Evolutionary conservation across 2,888 invertebrate species (phyloP).

Genomic region (Tanypteryx hageni): DNA sequence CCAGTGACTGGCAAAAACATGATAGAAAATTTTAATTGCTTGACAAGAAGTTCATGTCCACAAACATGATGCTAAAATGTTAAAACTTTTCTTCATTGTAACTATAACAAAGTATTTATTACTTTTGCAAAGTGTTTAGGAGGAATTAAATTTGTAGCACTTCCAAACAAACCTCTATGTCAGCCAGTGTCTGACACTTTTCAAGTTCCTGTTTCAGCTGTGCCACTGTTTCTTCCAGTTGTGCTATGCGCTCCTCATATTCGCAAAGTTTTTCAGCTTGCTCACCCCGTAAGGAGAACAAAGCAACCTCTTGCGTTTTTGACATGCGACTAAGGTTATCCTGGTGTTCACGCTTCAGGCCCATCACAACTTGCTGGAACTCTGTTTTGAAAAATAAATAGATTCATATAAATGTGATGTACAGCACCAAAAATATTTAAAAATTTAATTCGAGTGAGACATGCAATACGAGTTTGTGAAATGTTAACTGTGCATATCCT

Average conservation of each 20-base stretch:
- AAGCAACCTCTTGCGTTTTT: conserved; percentile 71
- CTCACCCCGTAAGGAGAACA: conserved; percentile 73
- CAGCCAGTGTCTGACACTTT: conserved; percentile 78
- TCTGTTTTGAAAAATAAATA: conserved; percentile 69
- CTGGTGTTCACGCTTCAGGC: conserved; percentile 75
- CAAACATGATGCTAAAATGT: no score
- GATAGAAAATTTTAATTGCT: no score
- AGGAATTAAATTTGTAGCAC: neutral
- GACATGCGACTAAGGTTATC: conserved; percentile 73
- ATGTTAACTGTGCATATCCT: conserved; percentile 57
- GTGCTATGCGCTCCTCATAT: conserved; percentile 74
- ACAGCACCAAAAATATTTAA: conserved; percentile 61
- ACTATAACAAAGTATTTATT: neutral
- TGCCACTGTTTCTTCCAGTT: conserved; percentile 74
- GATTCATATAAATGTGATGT: neutral
- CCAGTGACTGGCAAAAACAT: no score
- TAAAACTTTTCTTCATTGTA: neutral
- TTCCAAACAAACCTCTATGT: conserved; percentile 75
- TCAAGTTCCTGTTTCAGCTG: conserved; percentile 77
- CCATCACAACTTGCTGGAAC: conserved; percentile 73
- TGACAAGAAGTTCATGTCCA: no score
- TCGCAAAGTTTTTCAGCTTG: conserved; percentile 73
- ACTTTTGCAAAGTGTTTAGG: neutral
- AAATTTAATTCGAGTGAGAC: neutral
- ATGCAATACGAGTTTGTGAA: conserved; percentile 63